phyloP scores from a whole-genome alignment of 2,113 vertebrate species.

The Macquaria ambigua region DNA sequence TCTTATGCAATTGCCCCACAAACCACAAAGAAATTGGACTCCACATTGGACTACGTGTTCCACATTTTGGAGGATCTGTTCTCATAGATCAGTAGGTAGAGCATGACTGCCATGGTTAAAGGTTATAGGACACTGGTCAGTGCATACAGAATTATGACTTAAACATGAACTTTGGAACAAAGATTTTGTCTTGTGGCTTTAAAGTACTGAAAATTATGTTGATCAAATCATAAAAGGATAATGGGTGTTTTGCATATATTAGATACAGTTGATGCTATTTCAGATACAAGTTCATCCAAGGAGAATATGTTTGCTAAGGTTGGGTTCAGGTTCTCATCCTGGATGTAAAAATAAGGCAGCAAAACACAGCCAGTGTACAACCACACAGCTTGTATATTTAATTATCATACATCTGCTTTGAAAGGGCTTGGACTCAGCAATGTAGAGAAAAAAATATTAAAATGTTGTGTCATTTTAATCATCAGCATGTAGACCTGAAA shows the following conservation, averaged over 20 bases:
- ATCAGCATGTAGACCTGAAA: neutral
- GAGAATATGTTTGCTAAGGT: neutral
- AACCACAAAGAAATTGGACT: conserved; percentile 39
- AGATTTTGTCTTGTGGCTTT: neutral
- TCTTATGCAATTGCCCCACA: conserved; percentile 65
- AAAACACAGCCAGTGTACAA: too few species aligned
- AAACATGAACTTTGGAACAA: neutral
- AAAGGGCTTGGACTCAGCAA: neutral
- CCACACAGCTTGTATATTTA: too few species aligned
- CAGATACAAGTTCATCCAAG: neutral
- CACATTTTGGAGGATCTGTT: neutral
- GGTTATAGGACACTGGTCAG: neutral
- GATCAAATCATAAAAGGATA: neutral
- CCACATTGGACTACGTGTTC: neutral
- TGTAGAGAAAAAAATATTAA: neutral
- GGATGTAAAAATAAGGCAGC: neutral
- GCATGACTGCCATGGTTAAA: neutral
- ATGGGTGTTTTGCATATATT: neutral
- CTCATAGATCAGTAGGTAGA: neutral
- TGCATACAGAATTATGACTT: neutral
- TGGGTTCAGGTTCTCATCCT: neutral
- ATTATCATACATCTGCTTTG: neutral
- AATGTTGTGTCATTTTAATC: neutral
- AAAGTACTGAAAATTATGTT: too few species aligned
- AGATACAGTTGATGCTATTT: neutral